Base-by-base conservation (phyloP, 2,113 vertebrate species). In the Phylloscopus trochilus region DNA sequence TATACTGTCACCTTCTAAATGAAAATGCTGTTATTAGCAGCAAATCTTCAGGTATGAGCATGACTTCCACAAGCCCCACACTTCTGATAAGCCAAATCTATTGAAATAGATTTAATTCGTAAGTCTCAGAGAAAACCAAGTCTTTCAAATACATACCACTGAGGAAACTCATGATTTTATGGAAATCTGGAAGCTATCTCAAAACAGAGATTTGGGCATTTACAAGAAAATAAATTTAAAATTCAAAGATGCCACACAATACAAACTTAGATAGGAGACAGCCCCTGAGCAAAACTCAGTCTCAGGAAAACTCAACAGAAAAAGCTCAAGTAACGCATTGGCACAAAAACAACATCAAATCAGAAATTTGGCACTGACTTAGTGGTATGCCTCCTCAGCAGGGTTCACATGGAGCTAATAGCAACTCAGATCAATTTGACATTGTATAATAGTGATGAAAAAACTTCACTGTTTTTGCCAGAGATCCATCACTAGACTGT, bases 391-490 rank as follows among this genome's bases (percentile, higher is more conserved):
- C 28, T 94, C 69, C 84, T 93, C 92, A 92, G 73, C n/a, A 66
- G 18, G 21, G 76, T 49, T 86, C 69, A 81, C 83, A 93, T 1
- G 43, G 79, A 95, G 72, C 79, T 96, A 90, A 94, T 2, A 88
- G 72, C 83, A 93, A 81, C 24, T 26, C 56, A 78, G 79, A 93
- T 83, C 88, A 91, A 90, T 90, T 20, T 93, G 83, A 93, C 73
- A 37, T 68, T 56, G 60, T 88, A 44, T 44, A 90, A 90, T 3
- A 60, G 74, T 3, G 51, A 95, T 43, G 80, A 94, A 90, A 96
- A 90, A 68, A n/a, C 28, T 22, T 87, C 3, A 1, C n/a, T 72
- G 10, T 69, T 70, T 87, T 80, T 95, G 88, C 90, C 90, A 93
- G 92, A 87, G 60, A 93, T 92, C 85, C 68, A 73, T 94, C 92